Evolutionary conservation across 2,797 vertebrate genomes (phyloP), one percentile per base, ranked within the genome.

Genomic region (Pangasius larnaudii): DNA sequence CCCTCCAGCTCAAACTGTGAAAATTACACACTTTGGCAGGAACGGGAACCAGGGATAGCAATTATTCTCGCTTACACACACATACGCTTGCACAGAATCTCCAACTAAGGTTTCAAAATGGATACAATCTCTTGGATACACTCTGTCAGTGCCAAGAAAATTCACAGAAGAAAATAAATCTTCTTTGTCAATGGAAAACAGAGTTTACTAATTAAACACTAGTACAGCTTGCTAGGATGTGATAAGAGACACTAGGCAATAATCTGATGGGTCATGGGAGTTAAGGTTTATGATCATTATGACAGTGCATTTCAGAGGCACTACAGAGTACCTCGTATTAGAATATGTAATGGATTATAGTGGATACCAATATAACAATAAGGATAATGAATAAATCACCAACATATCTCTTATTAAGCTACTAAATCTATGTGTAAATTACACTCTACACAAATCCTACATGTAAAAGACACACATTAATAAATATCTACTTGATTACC

Each of bases 401-500:
- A 67, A 22, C 5, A 13, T 33, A 39, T 27, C 39, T 7, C 81
- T 84, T 30, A 83, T 83, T 51, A 69, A 69, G 2, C 1, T 30
- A 84, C 27, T 67, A 51, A 33, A 51, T 33, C 13, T 51, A 81
- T 22, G 58, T 22, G 5, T 30, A 36, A 36, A 39, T 51, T 63
- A 78, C 18, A 78, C 18, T 18, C 30, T 59, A 49, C 36, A 51
- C 7, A n/a, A 46, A 46, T 9, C 2, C 0, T 14, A 65, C 13
- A 27, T 11, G 1, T 51, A 83, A 19, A 13, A 30, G 46, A 1
- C 18, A 51, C 10, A 39, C 2, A 1, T 49, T 2, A 14, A 85
- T 24, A 49, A 86, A 75, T 56, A n/a, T 30, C 0, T 5, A n/a
- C 10, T 33, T 42, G 36, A 30, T 91, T 95, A 99, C 98, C 97